Base-by-base conservation (phyloP, 2,113 vertebrate genomes). In the Eublepharis macularius region DNA sequence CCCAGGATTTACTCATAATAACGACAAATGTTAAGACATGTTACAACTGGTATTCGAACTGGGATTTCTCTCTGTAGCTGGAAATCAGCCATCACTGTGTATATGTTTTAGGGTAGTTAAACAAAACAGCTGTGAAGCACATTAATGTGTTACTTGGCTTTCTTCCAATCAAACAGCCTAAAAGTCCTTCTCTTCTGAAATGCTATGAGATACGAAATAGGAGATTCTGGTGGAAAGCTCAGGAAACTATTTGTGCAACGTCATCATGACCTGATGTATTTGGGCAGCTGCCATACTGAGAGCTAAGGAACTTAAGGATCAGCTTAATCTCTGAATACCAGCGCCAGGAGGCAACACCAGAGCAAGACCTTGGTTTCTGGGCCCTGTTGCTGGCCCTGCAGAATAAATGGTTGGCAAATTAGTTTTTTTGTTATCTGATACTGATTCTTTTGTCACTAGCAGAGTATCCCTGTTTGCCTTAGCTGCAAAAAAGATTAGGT, bases 81-180 rank as follows among this genome's bases (percentile, higher is more conserved):
- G 68, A 65, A 47, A 80, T 73, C 69, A 85, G 76, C 77, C 49
- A 85, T 41, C 51, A 41, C 6, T 39, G 84, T 36, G 57, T 85
- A 80, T 85, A 73, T 57, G 39, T 60, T 80, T 85, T 63, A 73
- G 68, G 76, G 39, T 85, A 80, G 80, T 85, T 80, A 85, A 85
- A 73, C 76, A 80, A 80, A 85, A 41, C 54, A 80, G 68, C 84
- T 73, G 68, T 49, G 41, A 85, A 85, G 51, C 84, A 57, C 6
- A 34, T n/a, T 80, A 65, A 85, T 80, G 68, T 85, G 76, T 63
- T 49, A 47, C 24, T 60, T 73, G 68, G 84, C 76, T 73, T 73
- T 45, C 10, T 72, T 80, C 76, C 76, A 79, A 45, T 36, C 39
- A 60, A 57, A 45, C 70, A 34, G 68, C 68, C 39, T 39, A 73